These are phyloP conservation scores for Eupristina koningsbergeri DNA, from an alignment of 1,140 invertebrate species.

Conservation along the genomic window DNA sequence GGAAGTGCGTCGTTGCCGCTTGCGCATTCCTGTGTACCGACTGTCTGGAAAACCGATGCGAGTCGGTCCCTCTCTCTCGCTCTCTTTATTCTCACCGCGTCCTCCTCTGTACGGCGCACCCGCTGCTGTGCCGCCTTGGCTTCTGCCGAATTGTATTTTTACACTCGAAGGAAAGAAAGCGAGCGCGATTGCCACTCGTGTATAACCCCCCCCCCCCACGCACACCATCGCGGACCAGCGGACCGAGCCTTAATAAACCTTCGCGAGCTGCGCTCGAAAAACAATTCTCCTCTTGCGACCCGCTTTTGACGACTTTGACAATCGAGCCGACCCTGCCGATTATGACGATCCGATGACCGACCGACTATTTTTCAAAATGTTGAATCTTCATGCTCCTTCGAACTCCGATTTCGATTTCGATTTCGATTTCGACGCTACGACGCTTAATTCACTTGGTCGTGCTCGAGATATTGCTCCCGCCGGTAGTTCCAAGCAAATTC, in stretches of 20 bases:
- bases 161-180: neutral
- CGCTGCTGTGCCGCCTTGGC: neutral
- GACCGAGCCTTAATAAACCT: neutral
- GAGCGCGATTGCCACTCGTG: neutral
- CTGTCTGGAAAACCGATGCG: slow-evolving; percentile 58
- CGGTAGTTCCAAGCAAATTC: neutral
- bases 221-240: neutral
- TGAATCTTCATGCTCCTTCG: no score
- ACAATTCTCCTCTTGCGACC: neutral
- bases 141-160: slow-evolving; percentile 53
- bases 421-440: neutral
- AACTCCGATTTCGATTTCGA: no score
- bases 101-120: neutral
- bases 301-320: neutral
- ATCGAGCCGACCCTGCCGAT: neutral
- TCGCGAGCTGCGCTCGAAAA: neutral
- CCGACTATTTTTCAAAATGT: no score
- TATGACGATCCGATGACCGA: no score
- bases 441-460: neutral
- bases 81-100: neutral
- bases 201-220: neutral
- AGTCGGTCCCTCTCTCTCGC: neutral
- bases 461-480: neutral
- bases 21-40: slow-evolving; percentile 61
- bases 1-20: slow-evolving; percentile 70